Conservation (phyloP, 2,113 vertebrate species). For the Pan troglodytes region DNA sequence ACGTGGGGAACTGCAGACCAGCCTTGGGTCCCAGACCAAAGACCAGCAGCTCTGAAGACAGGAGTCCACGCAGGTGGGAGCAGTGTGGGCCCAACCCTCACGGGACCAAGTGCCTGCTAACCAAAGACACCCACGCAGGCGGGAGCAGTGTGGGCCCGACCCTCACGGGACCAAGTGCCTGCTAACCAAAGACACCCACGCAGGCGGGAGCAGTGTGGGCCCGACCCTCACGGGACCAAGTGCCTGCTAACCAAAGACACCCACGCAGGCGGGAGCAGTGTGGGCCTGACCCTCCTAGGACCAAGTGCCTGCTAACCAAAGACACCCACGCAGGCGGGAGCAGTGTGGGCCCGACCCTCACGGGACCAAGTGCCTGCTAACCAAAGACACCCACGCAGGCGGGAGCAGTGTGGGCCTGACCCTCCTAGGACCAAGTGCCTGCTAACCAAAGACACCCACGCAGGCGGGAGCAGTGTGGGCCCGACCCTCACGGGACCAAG, state of each 20-base stretch:
- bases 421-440: neutral
- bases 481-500: neutral
- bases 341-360: too few relatives aligned
- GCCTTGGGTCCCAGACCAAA: rapidly evolving
- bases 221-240: neutral
- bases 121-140: rapidly evolving
- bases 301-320: too few relatives aligned
- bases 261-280: rapidly evolving
- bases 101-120: neutral
- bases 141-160: neutral
- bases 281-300: neutral
- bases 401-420: neutral
- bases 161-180: neutral
- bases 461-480: neutral
- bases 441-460: too few relatives aligned
- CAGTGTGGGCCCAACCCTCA: too few relatives aligned
- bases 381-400: too few relatives aligned
- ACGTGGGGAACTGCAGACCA: too few relatives aligned
- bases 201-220: neutral
- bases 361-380: neutral
- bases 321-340: neutral
- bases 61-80: neutral
- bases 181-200: too few relatives aligned
- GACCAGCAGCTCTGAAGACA: neutral
- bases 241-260: too few relatives aligned